These are phyloP conservation scores for Cryptocephalus primarius DNA, from an alignment of 2,888 invertebrate species.

Conservation along the genomic window DNA sequence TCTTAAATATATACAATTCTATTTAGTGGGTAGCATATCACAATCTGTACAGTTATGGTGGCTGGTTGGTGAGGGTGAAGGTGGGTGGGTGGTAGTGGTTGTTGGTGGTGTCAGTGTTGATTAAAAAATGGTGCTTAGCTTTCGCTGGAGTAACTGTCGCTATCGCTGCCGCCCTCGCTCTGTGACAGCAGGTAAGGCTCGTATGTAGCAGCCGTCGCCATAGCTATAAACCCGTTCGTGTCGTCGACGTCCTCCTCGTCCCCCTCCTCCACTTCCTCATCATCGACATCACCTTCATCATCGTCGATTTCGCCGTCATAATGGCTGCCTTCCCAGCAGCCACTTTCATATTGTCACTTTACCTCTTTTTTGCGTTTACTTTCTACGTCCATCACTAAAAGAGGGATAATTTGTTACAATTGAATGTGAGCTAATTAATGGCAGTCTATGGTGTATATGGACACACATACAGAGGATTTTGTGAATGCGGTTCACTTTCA, in stretches of 20 bases:
- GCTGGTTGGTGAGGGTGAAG: constrained; percentile 7
- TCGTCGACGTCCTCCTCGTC: background rate
- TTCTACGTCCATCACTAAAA: constrained; percentile 34
- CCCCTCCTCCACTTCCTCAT: background rate
- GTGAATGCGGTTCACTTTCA: no score
- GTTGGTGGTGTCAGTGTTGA: no score
- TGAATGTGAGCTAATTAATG: background rate
- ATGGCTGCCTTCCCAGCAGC: constrained; percentile 27
- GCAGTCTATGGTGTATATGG: no score
- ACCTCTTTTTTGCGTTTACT: constrained; percentile 38
- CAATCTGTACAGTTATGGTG: constrained; percentile 32
- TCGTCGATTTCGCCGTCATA: constrained; percentile 13
- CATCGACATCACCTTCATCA: background rate
- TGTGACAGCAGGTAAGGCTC: constrained; percentile 12
- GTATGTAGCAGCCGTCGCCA: background rate
- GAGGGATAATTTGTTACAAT: background rate
- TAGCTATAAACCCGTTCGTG: no score
- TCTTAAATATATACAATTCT: constrained; percentile 28
- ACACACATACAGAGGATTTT: no score
- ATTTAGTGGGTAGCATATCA: constrained; percentile 26
- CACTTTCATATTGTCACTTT: constrained; percentile 38
- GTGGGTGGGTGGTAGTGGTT: no score
- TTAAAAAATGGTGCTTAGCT: constrained; percentile 5
- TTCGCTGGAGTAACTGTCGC: constrained; percentile 15
- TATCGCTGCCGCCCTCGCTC: constrained; percentile 10